These are phyloP conservation scores for Artibeus lituratus DNA, from an alignment of 2,797 vertebrate species.

Conservation along the genomic window DNA sequence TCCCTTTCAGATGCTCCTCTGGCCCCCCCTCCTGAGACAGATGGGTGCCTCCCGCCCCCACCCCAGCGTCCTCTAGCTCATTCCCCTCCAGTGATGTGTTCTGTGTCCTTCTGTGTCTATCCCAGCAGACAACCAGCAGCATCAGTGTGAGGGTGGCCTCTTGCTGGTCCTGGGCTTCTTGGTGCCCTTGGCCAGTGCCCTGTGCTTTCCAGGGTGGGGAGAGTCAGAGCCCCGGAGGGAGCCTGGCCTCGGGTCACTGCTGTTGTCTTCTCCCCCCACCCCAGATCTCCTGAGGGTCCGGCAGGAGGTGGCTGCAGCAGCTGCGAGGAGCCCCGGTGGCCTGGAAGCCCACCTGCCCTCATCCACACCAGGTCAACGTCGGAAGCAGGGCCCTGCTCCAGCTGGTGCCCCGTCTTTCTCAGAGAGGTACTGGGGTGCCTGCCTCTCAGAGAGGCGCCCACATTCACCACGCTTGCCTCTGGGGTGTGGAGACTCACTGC, in stretches of 20 bases:
- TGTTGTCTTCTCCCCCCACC: not conserved
- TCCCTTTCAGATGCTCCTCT: not conserved
- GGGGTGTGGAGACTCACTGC: not conserved
- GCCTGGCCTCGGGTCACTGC: slow-evolving; percentile 31
- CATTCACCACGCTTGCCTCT: not conserved
- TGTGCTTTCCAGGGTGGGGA: too few relatives aligned
- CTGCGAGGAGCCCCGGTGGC: slow-evolving; percentile 86
- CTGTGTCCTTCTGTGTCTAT: not conserved
- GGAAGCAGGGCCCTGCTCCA: slow-evolving; percentile 87
- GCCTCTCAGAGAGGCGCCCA: not conserved
- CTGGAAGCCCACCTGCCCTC: slow-evolving; percentile 94
- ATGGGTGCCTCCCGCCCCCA: not conserved
- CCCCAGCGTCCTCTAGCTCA: not conserved
- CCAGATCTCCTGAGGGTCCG: slow-evolving; percentile 92
- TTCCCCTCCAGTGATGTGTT: not conserved
- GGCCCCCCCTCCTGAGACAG: not conserved
- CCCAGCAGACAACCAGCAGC: not conserved
- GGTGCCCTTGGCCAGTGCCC: not conserved
- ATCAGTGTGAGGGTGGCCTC: not conserved
- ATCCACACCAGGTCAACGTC: slow-evolving; percentile 87
- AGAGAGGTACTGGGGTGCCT: slow-evolving; percentile 87
- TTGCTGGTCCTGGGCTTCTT: not conserved
- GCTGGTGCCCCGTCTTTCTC: slow-evolving; percentile 86
- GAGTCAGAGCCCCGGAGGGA: not conserved
- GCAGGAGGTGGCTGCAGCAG: slow-evolving; percentile 89